These are phyloP conservation scores for Torymus auratus DNA, from an alignment of 2,888 invertebrate genomes.

Conservation along the genomic window DNA sequence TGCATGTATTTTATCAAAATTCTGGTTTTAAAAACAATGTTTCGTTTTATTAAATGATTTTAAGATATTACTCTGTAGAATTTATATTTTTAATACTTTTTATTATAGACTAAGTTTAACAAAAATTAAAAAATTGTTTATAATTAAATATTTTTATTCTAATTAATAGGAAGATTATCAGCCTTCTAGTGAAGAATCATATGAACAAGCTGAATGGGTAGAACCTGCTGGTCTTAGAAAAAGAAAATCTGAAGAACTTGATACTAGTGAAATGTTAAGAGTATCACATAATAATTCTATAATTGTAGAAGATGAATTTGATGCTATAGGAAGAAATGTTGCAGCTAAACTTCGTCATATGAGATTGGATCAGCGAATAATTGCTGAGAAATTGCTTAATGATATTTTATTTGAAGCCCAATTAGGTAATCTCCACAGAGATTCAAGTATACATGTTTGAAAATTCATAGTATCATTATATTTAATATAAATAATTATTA, in stretches of 20 bases:
- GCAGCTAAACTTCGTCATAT: slow-evolving; percentile 76
- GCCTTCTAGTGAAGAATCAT: slow-evolving; percentile 66
- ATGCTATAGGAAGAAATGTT: slow-evolving; percentile 75
- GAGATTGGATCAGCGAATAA: slow-evolving; percentile 75
- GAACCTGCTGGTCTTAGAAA: slow-evolving; percentile 66
- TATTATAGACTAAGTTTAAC: too few species aligned
- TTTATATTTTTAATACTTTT: too few species aligned
- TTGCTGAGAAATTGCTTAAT: slow-evolving; percentile 76
- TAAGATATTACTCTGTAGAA: not conserved
- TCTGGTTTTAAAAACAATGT: too few species aligned
- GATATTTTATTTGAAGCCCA: slow-evolving; percentile 77
- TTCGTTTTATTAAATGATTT: too few species aligned
- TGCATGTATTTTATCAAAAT: too few species aligned
- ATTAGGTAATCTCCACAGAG: slow-evolving; percentile 75
- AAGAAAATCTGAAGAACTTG: slow-evolving; percentile 67
- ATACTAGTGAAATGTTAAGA: slow-evolving; percentile 68
- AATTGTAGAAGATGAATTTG: slow-evolving; percentile 73
- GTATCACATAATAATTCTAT: slow-evolving; percentile 69
- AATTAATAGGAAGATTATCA: slow-evolving; percentile 68
- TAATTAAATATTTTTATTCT: not conserved
- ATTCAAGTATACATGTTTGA: slow-evolving; percentile 74
- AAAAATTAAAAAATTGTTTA: not conserved
- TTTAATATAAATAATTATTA: slow-evolving; percentile 18
- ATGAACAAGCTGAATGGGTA: slow-evolving; percentile 68
- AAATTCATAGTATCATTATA: slow-evolving; percentile 40